Base-by-base conservation (phyloP, 2,113 vertebrate genomes). In the Corydoras maculifer region DNA sequence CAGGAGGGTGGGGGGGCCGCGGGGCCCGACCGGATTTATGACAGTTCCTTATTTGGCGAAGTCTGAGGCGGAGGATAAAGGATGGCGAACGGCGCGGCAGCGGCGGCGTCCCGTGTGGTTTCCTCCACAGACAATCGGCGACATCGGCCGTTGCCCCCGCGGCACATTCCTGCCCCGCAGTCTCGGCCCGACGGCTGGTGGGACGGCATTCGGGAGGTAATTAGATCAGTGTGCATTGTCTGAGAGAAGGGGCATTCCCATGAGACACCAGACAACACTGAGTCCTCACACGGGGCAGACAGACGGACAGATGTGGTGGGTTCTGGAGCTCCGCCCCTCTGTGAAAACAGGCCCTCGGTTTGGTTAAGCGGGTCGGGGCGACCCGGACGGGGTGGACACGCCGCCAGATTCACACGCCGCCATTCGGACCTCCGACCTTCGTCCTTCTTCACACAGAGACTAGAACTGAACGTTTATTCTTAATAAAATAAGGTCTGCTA, bases 151-250 rank as follows among this genome's bases (percentile, higher is more conserved):
- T 73, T 75, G 70, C 79, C 75, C 83, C 82, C 78, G 78, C 75
- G 83, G 85, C 78, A 80, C 80, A 87, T 88, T 88, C 83, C 84
- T 82, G 83, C 80, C 79, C 65, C 54, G 30, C 77, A 69, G 15
- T 70, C 68, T 77, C 72, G 78, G 78, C 69, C 78, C 82, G 84
- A 86, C 83, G 84, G 80, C 77, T 83, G 84, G 77, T 80, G 82
- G 79, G 78, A 87, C 83, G 75, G 77, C 82, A 81, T 84, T 86
- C 87, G 82, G 78, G 78, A 62, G 70, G 84, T 85, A 84, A 89
- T 87, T 85, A 87, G 82, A 87, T 84, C 80, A 84, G 84, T 86
- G 55, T 77, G 78, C 81, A 78, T 81, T 80, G 86, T 84, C 84
- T 86, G 80, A 68, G 71, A 82, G n/a, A 70, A 15, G 75, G 74